Percentiles rank a stretch among this genome's conserved stretches.
phyloP scores from a whole-genome alignment of 1,140 invertebrate species.

The Spodoptera frugiperda region DNA sequence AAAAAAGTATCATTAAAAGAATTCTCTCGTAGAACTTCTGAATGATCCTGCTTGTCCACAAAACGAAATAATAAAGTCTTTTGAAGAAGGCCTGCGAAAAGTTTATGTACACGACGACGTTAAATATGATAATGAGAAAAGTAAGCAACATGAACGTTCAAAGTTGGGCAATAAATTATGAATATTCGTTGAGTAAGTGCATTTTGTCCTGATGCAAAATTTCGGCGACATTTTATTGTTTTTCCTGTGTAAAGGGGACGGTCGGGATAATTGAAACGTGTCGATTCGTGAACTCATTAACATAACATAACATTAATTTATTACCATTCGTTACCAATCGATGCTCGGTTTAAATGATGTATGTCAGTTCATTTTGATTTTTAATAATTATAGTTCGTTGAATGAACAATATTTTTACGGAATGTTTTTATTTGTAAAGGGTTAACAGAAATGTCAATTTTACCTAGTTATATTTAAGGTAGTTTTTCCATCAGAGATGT shows the following conservation, averaged over 20 bases:
- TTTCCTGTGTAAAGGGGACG: neutral
- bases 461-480: too few relatives aligned
- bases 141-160: conserved; percentile 57
- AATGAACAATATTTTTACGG: neutral
- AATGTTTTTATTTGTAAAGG: too few relatives aligned
- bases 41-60: neutral
- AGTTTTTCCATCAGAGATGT: too few relatives aligned
- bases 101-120: conserved; percentile 53
- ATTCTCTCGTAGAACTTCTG: neutral
- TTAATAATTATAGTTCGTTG: neutral
- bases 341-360: neutral
- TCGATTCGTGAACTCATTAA: neutral
- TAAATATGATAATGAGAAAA: conserved; percentile 64
- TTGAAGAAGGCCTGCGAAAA: conserved; percentile 20
- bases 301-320: too few relatives aligned
- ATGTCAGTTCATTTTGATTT: neutral
- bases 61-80: conserved; percentile 56
- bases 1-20: conserved; percentile 6
- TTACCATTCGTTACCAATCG: neutral
- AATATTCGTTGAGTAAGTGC: conserved; percentile 50
- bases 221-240: conserved; percentile 14
- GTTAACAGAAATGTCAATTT: too few relatives aligned
- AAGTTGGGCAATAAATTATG: conserved; percentile 59
- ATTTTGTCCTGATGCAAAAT: conserved; percentile 37
- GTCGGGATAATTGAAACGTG: conserved; percentile 19